phyloP scores from a whole-genome alignment of 2,113 vertebrate species.

The Nesoenas mayeri region DNA sequence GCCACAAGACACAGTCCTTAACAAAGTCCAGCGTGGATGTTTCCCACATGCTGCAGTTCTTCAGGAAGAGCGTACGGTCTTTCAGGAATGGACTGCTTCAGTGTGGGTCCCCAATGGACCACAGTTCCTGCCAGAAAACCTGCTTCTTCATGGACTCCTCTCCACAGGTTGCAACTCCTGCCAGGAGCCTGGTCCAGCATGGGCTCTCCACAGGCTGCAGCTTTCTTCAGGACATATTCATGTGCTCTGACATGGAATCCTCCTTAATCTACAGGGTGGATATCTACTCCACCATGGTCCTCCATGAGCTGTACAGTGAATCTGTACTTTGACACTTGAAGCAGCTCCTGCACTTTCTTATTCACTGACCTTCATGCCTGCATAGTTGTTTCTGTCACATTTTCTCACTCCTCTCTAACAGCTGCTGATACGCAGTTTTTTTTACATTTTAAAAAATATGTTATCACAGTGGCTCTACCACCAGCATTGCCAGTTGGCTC shows the following conservation, averaged over 20 bases:
- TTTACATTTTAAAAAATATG: background rate
- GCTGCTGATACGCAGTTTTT: background rate
- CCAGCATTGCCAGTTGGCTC: accelerated
- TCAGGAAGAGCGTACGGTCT: background rate
- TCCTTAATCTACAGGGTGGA: background rate
- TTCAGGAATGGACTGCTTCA: background rate
- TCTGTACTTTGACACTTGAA: background rate
- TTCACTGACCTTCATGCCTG: background rate
- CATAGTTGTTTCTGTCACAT: background rate
- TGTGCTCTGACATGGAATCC: background rate
- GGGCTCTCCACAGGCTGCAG: no score
- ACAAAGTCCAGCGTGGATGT: background rate
- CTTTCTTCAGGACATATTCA: no score
- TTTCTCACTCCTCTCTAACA: background rate
- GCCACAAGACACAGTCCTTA: background rate
- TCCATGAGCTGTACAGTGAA: background rate
- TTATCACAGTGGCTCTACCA: background rate
- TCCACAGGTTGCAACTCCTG: background rate
- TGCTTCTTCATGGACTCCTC: background rate
- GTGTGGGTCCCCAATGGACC: accelerated
- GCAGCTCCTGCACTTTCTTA: background rate
- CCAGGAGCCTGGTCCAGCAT: background rate
- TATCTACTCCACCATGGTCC: background rate
- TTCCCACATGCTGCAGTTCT: background rate
- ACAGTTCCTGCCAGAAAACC: background rate